Percentiles rank a stretch among this genome's conserved stretches.
Evolutionary conservation across 2,113 vertebrate species (phyloP).

Genomic region (Apodemus speciosus): DNA sequence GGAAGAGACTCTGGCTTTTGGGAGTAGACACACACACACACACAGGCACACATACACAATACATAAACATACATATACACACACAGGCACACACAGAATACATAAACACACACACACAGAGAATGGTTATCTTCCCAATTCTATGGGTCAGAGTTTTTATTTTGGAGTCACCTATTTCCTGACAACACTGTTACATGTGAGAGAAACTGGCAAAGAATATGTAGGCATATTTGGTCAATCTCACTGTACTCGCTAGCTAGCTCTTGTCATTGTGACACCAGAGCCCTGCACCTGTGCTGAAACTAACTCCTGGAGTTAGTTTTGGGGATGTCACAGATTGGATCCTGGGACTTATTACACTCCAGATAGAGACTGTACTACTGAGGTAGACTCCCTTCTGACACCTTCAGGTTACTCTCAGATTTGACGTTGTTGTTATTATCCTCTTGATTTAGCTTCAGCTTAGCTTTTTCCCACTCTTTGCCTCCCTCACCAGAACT

Average conservation of each 20-base stretch:
- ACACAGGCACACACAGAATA: background rate
- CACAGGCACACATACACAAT: background rate
- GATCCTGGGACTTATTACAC: background rate
- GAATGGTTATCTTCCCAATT: background rate
- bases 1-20: background rate
- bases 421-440: background rate
- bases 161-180: background rate
- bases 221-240: background rate
- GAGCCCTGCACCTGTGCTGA: background rate
- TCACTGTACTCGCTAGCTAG: background rate
- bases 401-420: background rate
- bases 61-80: background rate
- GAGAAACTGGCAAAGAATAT: background rate
- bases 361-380: background rate
- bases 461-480: background rate
- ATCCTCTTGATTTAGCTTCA: background rate
- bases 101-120: background rate
- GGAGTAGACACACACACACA: background rate
- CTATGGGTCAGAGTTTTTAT: background rate
- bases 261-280: background rate
- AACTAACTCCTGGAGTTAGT: background rate
- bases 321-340: no score
- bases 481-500: background rate
- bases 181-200: accelerated
- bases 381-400: no score